Percentiles rank a stretch among this genome's conserved stretches.
These are phyloP conservation scores for Beris chalybata DNA, from an alignment of 2,888 invertebrate genomes.

Conservation along the genomic window DNA sequence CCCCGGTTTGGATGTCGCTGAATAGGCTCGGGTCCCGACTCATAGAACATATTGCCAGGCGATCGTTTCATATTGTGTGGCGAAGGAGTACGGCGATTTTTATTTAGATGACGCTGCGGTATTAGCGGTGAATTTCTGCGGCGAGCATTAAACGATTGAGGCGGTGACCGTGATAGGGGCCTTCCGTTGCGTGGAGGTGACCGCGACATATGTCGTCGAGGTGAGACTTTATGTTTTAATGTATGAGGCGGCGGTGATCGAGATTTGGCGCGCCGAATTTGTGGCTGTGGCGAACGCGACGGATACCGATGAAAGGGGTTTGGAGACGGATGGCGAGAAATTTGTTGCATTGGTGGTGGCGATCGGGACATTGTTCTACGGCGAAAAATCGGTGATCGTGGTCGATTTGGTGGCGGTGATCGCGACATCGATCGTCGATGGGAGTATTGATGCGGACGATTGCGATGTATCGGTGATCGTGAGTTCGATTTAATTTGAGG, in stretches of 20 bases:
- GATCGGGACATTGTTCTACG: conserved; percentile 33
- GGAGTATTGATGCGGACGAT: conserved; percentile 16
- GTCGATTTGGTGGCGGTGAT: conserved; percentile 19
- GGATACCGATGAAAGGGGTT: conserved; percentile 26
- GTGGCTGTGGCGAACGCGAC: conserved; percentile 31
- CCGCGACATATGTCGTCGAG: conserved; percentile 29
- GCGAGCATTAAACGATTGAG: conserved; percentile 24
- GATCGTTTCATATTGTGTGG: conserved; percentile 20
- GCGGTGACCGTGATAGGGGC: conserved; percentile 18
- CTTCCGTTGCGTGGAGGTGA: conserved; percentile 28
- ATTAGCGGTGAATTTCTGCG: conserved; percentile 26
- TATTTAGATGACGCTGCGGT: conserved; percentile 18
- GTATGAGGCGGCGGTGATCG: conserved; percentile 24
- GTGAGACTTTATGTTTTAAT: conserved; percentile 26
- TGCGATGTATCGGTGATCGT: conserved; percentile 17
- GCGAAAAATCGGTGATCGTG: conserved; percentile 28
- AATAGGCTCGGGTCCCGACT: neutral
- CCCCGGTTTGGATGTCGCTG: conserved; percentile 17
- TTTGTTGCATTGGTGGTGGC: conserved; percentile 24
- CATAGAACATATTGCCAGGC: conserved; percentile 21
- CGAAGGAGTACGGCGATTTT: conserved; percentile 19
- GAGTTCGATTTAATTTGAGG: conserved; percentile 23
- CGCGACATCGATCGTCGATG: conserved; percentile 29
- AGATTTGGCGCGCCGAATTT: conserved; percentile 18
- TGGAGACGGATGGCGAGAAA: conserved; percentile 20